Percentiles rank a stretch among this genome's conserved stretches.
These are phyloP conservation scores for Marmota monax DNA, from an alignment of 2,113 vertebrate species.

Conservation along the genomic window DNA sequence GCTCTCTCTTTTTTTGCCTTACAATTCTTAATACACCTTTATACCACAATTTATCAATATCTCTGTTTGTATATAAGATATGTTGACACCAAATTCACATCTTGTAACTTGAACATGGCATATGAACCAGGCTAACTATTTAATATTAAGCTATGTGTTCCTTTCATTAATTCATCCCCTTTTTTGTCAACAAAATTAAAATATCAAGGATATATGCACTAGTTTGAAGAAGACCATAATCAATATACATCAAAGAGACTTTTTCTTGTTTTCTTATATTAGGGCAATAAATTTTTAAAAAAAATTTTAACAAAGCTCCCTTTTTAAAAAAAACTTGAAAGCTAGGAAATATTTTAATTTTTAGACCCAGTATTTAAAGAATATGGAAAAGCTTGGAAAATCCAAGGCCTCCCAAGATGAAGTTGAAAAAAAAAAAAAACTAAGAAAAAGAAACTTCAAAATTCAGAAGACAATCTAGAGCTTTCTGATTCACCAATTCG, in stretches of 20 bases:
- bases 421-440: background rate
- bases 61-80: too few relatives aligned
- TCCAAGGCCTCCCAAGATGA: background rate
- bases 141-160: background rate
- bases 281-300: background rate
- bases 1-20: too few relatives aligned
- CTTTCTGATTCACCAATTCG: background rate
- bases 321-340: background rate
- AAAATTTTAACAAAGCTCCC: background rate
- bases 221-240: background rate
- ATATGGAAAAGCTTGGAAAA: background rate
- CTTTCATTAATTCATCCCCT: background rate
- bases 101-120: background rate
- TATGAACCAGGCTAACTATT: background rate
- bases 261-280: background rate
- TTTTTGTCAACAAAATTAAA: conserved; percentile 18
- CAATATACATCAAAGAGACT: background rate
- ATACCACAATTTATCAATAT: too few relatives aligned
- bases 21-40: too few relatives aligned
- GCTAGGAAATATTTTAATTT: background rate
- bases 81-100: too few relatives aligned
- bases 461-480: background rate
- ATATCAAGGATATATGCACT: background rate
- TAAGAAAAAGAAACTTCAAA: background rate
- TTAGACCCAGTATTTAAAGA: background rate